Conservation (phyloP, 1,140 invertebrate species). For the Drosophila lowei region DNA sequence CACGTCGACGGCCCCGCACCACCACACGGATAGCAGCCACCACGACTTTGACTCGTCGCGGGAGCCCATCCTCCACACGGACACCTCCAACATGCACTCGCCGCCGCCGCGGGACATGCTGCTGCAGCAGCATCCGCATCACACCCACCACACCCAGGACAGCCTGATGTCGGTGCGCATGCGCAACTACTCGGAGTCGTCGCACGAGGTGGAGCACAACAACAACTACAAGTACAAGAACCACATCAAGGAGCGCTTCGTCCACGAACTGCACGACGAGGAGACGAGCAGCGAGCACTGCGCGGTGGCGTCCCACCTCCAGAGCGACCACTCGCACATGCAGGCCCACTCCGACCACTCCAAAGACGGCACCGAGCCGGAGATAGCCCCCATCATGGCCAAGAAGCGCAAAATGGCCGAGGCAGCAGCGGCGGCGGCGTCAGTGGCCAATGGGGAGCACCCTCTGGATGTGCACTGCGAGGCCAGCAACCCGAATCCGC, state of each 20-base stretch:
- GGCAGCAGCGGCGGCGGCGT: constrained; percentile 62
- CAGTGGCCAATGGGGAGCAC: constrained; percentile 49
- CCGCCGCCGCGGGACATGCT: constrained; percentile 73
- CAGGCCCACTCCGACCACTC: constrained; percentile 78
- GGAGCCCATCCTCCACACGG: constrained; percentile 73
- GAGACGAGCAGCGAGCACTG: constrained; percentile 77
- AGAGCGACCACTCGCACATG: constrained; percentile 76
- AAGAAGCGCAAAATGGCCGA: constrained; percentile 79
- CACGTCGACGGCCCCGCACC: constrained; percentile 75
- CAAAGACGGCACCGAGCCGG: constrained; percentile 78
- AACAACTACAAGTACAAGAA: constrained; percentile 96
- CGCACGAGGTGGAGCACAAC: constrained; percentile 84
- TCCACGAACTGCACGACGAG: constrained; percentile 78
- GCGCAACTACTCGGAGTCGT: constrained; percentile 83
- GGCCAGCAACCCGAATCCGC: constrained; percentile 11
- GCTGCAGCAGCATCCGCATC: constrained; percentile 61
- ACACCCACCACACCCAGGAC: constrained; percentile 68
- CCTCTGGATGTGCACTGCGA: constrained; percentile 50
- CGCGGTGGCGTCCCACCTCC: constrained; percentile 58
- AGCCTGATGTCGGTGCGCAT: constrained; percentile 66
- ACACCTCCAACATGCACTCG: constrained; percentile 82
- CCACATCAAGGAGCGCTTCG: constrained; percentile 95
- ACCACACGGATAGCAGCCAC: constrained; percentile 78
- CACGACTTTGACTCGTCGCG: constrained; percentile 80
- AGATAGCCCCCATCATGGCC: constrained; percentile 78